Evolutionary conservation across 1,140 invertebrate genomes (phyloP), one percentile per base, ranked within the genome.

Genomic region (Triops longicaudatus): DNA sequence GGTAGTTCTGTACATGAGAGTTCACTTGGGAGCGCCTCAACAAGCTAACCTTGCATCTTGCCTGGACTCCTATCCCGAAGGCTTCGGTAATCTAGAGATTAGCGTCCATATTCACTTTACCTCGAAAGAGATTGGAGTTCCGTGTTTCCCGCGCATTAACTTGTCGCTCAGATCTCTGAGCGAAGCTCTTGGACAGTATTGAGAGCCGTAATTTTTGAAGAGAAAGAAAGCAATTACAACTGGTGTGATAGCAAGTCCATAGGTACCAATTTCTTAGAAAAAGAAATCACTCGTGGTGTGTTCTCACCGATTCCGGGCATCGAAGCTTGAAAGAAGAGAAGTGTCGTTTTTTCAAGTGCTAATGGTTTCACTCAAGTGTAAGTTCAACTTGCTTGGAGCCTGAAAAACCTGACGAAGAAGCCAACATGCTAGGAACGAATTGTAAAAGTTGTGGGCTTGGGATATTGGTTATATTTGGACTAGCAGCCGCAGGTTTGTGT

Each of bases 321-420:
- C 22, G 22, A 63, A 22, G 14, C 14, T 63, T 17, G 10, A 63
- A 63, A 22, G 17, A 63, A 63, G 22, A 22, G 17, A 63, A 63
- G 22, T 63, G 50, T 17, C 50, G 31, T 22, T 22, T 63, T 63
- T 22, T 22, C 50, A 17, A 63, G 50, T 63, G 50, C 50, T 63
- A 63, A 63, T 63, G 50, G 22, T 63, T 63, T 63, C n/a, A 9
- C 50, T 63, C 50, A 63, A 63, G 50, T 63, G 50, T 63, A 22
- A 63, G 50, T 63, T 63, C 50, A 17, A 22, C 22, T 63, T 63
- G 50, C 50, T 63, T 63, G 50, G 6, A 63, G 50, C 50, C 50
- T 6, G 17, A 17, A 17, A 63, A 14, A 63, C 14, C 50, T n/a
- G n/a, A 17, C 50, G 6, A 6, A 63, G 50, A 63, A 63, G n/a